Base-by-base conservation (phyloP, 1,140 invertebrate genomes). In the Pogonus chalceus region DNA sequence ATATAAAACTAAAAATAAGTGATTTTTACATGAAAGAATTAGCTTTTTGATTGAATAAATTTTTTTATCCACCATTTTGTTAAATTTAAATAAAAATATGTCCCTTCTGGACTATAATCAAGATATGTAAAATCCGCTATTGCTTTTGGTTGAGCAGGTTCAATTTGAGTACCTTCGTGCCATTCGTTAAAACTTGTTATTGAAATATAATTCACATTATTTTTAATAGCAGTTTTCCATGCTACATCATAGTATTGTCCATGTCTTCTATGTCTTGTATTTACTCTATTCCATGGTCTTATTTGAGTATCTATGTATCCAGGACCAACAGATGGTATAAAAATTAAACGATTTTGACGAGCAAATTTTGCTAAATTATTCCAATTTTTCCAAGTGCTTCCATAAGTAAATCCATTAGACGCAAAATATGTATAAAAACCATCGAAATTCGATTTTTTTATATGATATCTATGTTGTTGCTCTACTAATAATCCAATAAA, bases 301-400 rank as follows among this genome's bases (percentile, higher is more conserved):
- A 78, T 75, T 63, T 75, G 72, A 0, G 76, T 75, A 53, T 80
- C 78, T 4, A 76, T 72, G 60, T 79, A 81, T 35, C 79, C 79
- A 4, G 79, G 79, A 2, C 78, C 77, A 23, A 80, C 69, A n/a
- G 77, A 79, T 1, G 79, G 79, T 35, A 79, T 69, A 62, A 81
- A 81, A 3, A 79, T 49, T 53, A 81, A 67, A 46, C 72, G 70
- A 57, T 78, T 78, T 47, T 78, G 72, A 22, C 70, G 58, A 0
- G 78, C 78, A 60, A 76, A 80, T 35, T 77, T 76, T 51, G 73
- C 72, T 10, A 81, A 62, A 60, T 70, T 72, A 46, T 70, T 71
- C 79, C 79, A 81, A 65, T 81, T 80, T 63, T 81, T 81, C 78
- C 78, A 81, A 7, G 79, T 76, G 54, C 77, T 79, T 12, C 78